Conservation (phyloP, 2,888 invertebrate genomes). For the Hirtodrosophila duncani region DNA sequence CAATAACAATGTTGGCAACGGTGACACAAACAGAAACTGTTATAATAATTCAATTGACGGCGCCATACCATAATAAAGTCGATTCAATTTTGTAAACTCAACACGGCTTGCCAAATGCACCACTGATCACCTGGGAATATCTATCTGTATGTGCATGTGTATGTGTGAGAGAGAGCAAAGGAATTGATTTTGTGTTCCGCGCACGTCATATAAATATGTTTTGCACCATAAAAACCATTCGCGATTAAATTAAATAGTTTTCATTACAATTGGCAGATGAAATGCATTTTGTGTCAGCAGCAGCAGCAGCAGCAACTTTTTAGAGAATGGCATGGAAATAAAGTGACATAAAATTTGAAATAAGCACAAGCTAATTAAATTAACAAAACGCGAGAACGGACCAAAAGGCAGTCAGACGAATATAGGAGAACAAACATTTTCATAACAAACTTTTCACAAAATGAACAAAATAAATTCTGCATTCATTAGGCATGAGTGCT, state of each 20-base stretch:
- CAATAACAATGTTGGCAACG: constrained; percentile 56
- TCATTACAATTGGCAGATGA: constrained; percentile 61
- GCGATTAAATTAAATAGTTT: constrained; percentile 70
- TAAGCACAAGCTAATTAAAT: no score
- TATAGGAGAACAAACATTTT: no score
- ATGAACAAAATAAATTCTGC: no score
- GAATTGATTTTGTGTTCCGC: constrained; percentile 68
- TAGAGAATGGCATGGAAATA: not conserved
- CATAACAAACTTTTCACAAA: no score
- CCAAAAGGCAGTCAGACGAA: no score
- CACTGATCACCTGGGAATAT: constrained; percentile 52
- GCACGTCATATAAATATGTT: constrained; percentile 53
- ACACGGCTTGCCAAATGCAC: constrained; percentile 61
- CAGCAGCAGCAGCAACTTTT: constrained; percentile 6
- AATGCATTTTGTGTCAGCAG: constrained; percentile 39
- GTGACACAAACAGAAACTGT: constrained; percentile 70
- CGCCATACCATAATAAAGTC: constrained; percentile 62
- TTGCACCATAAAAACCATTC: constrained; percentile 52
- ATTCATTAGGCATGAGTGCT: no score
- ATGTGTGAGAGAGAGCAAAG: constrained; percentile 23
- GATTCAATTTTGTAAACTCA: constrained; percentile 56
- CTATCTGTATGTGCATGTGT: constrained; percentile 8
- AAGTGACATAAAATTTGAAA: no score
- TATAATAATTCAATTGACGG: constrained; percentile 70
- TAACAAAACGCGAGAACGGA: no score